Base-by-base conservation (phyloP, 2,888 invertebrate species). In the Pseudolycoriella hygida region DNA sequence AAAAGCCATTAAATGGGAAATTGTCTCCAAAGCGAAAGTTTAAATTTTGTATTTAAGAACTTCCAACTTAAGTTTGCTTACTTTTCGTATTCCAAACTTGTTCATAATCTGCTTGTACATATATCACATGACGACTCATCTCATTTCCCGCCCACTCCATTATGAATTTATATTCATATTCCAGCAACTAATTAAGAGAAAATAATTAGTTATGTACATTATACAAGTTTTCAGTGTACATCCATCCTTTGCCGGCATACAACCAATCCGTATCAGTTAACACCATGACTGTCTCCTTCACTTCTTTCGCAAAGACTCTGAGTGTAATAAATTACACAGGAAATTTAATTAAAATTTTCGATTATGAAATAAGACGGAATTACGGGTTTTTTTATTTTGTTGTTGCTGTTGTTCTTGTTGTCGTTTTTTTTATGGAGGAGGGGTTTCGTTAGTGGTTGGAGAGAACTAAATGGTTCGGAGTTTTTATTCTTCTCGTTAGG, bases 301-400 rank as follows among this genome's bases (percentile, higher is more conserved):
- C 34, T 34, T 39, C 15, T 41, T 41, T 41, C 19, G 25, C 20
- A 41, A 41, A 41, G 41, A 41, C 25, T 41, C 41, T 41, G 41
- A 25, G 41, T 41, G 41, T 41, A 41, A 41, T 41, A 41, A 41
- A 41, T 41, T 41, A 41, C 41, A 41, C 30, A 41, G 41, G 41
- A 41, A 41, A 41, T 41, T 41, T 41, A 41, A 41, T 41, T 41
- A 41, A 41, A 41, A 41, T 41, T 41, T 41, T 41, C 41, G 41
- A 41, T 41, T 41, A 41, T 41, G 41, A 41, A 41, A 41, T 41
- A 41, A 41, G 41, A 41, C 19, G 41, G 41, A 20, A 41, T 41
- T 41, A 41, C 19, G 41, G 19, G 19, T 41, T 25, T 41, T 25
- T 25, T 17, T 18, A 8, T 25, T 4, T 25, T 25, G 25, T 25